Evolutionary conservation across 2,113 vertebrate genomes (phyloP).

Genomic region (Pteronura brasiliensis): DNA sequence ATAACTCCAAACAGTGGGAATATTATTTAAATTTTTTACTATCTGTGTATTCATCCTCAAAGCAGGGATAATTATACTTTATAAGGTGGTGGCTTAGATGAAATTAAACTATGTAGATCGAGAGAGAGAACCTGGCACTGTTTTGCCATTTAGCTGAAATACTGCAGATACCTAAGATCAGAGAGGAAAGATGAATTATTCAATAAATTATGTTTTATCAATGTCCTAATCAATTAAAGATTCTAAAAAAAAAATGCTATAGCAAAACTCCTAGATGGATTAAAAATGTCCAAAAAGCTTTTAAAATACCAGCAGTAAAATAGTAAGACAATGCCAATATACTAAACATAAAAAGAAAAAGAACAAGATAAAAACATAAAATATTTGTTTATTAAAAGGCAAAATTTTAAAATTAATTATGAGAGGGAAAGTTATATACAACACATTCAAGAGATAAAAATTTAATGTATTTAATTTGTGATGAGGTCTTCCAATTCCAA

Average conservation of each 20-base stretch:
- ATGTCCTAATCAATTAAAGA: not conserved
- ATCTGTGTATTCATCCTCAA: not conserved
- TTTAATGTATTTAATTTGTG: not conserved
- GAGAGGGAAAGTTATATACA: not conserved
- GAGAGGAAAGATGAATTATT: not conserved
- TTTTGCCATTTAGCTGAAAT: not conserved
- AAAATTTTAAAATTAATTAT: not conserved
- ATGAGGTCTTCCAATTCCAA: not conserved
- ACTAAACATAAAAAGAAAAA: not conserved
- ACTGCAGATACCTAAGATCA: not conserved
- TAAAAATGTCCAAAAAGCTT: not conserved
- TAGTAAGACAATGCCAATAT: not conserved
- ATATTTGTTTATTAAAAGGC: not conserved
- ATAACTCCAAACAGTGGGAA: not conserved
- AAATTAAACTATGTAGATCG: not conserved
- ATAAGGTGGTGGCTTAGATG: not conserved
- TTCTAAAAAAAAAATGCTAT: not conserved
- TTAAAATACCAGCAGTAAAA: not conserved
- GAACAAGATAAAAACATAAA: not conserved
- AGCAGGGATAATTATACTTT: not conserved
- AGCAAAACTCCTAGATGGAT: not conserved
- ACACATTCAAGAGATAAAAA: not conserved
- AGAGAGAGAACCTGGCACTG: not conserved
- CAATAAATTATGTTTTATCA: not conserved
- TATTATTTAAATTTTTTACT: not conserved